Percentiles rank a stretch among this genome's conserved stretches.
Conservation (phyloP, 2,113 vertebrate genomes). For the Rafetus swinhoei region DNA sequence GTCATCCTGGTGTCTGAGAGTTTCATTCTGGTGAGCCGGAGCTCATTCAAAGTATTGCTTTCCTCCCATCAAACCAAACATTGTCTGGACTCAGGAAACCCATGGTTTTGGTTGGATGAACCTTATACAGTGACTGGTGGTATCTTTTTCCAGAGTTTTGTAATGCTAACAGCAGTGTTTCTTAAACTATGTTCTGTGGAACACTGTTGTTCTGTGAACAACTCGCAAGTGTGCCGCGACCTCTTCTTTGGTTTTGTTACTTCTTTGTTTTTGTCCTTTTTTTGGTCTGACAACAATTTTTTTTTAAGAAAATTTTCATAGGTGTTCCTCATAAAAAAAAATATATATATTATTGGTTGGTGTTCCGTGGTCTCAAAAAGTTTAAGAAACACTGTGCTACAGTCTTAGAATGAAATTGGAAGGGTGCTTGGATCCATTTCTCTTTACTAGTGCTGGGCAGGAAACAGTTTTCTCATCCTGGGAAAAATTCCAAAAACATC, state of each 20-base stretch:
- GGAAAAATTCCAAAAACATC: neutral
- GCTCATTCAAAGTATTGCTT: neutral
- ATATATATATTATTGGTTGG: no score
- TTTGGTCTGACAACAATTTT: no score
- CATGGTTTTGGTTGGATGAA: neutral
- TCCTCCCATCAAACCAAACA: neutral
- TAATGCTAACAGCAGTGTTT: neutral
- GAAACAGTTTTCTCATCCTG: rapidly evolving
- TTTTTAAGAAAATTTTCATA: no score
- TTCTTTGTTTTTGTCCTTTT: no score
- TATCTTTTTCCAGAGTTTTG: neutral
- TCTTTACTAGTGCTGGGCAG: neutral
- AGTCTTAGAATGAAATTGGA: neutral
- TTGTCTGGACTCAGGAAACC: neutral
- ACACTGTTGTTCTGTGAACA: no score
- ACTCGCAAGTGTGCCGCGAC: no score
- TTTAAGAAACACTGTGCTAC: neutral
- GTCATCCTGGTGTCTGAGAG: rapidly evolving
- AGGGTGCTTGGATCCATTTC: neutral
- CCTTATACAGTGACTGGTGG: neutral
- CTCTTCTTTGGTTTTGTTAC: no score
- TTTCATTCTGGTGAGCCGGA: neutral
- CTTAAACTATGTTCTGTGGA: no score
- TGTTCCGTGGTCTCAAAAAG: no score
- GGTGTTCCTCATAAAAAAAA: no score